phyloP scores from a whole-genome alignment of 2,888 invertebrate species.

The Nemoura dubitans region DNA sequence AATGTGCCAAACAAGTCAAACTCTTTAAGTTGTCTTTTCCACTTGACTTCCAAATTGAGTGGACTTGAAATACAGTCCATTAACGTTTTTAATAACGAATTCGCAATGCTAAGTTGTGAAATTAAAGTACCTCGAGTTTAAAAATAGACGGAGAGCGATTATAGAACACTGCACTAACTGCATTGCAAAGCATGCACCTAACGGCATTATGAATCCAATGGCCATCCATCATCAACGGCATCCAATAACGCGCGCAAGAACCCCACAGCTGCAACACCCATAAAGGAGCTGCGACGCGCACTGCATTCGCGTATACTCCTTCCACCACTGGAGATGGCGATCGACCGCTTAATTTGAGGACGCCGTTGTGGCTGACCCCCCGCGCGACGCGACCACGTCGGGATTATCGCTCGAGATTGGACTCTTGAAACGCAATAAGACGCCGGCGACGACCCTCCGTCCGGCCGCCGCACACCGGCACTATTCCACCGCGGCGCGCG shows the following conservation, averaged over 20 bases:
- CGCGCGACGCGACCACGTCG: not conserved
- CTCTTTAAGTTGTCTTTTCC: no score
- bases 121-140: no score
- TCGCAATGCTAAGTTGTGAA: no score
- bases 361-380: no score
- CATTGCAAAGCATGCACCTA: no score
- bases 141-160: no score
- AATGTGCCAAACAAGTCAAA: no score
- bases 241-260: not conserved
- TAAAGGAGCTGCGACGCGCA: not conserved
- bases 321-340: not conserved
- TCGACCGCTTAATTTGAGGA: not conserved
- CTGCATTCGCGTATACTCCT: not conserved
- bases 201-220: not conserved
- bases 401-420: constrained; percentile 1
- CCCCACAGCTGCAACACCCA: not conserved
- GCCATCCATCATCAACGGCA: not conserved
- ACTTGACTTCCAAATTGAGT: no score
- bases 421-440: not conserved
- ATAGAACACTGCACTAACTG: no score
- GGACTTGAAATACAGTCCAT: no score
- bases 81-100: no score
- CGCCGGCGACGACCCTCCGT: not conserved
- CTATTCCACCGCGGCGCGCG: not conserved
- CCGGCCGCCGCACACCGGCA: not conserved